phyloP scores from a whole-genome alignment of 2,113 vertebrate genomes.

The Anoplopoma fimbria region DNA sequence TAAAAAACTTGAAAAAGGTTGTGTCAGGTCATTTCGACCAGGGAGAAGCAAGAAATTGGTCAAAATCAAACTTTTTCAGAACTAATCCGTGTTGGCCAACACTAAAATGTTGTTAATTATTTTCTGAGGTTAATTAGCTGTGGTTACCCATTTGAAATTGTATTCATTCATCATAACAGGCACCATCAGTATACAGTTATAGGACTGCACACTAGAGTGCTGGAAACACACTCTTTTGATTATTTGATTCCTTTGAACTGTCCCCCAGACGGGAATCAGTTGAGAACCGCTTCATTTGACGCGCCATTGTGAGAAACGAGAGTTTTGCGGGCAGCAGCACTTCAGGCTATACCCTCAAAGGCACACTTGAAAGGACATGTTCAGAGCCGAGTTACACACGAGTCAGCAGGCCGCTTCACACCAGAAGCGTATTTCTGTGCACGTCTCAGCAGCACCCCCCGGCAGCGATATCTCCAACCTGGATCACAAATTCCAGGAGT shows the following conservation, averaged over 20 bases:
- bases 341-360: conserved; percentile 55
- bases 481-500: conserved; percentile 38
- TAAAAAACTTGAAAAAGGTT: conserved; percentile 11
- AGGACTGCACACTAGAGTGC: background rate
- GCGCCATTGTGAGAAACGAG: conserved; percentile 25
- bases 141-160: background rate
- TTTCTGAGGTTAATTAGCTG: background rate
- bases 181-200: background rate
- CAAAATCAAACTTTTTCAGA: conserved; percentile 9
- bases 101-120: background rate
- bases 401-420: conserved; percentile 49
- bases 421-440: conserved; percentile 20
- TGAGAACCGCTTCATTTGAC: conserved; percentile 35
- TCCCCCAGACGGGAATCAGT: conserved; percentile 26
- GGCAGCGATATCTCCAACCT: conserved; percentile 26
- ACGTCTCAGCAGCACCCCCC: background rate
- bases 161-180: background rate
- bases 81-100: background rate
- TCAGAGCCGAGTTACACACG: conserved; percentile 45
- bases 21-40: conserved; percentile 15
- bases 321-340: conserved; percentile 49
- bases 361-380: conserved; percentile 51
- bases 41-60: background rate
- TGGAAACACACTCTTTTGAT: conserved; percentile 10
- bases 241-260: conserved; percentile 38